Evolutionary conservation across 2,797 vertebrate genomes (phyloP).

Genomic region (Myoxocephalus aenaeus): DNA sequence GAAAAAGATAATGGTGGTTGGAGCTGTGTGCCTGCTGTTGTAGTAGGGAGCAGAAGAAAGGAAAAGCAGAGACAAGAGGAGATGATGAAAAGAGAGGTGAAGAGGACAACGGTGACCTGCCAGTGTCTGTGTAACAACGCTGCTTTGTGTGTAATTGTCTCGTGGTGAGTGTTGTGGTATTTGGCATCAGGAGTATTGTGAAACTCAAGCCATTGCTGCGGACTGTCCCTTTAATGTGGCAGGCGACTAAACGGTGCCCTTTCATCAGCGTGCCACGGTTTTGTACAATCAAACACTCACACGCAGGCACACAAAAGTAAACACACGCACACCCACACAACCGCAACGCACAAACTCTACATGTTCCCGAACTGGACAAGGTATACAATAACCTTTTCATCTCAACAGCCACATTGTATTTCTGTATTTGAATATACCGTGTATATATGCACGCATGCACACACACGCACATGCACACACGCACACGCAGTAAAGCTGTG

Average conservation of each 20-base stretch:
- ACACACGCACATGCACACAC: not conserved
- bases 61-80: conserved; percentile 19
- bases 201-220: conserved; percentile 66
- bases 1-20: conserved; percentile 78
- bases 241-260: conserved; percentile 62
- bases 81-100: conserved; percentile 39
- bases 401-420: conserved; percentile 4
- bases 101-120: conserved; percentile 51
- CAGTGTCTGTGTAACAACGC: conserved; percentile 66
- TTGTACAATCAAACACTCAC: conserved; percentile 70
- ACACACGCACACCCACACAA: conserved; percentile 62
- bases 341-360: conserved; percentile 52
- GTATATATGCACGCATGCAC: not conserved
- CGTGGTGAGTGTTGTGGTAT: conserved; percentile 73
- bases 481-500: conserved; percentile 2
- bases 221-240: conserved; percentile 78
- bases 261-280: conserved; percentile 71
- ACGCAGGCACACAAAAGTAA: conserved; percentile 63
- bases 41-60: conserved; percentile 28
- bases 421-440: not conserved
- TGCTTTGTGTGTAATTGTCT: conserved; percentile 72
- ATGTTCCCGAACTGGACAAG: conserved; percentile 8
- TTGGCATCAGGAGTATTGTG: conserved; percentile 65
- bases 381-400: conserved; percentile 44
- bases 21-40: conserved; percentile 62